Evolutionary conservation across 2,797 vertebrate species (phyloP), one percentile per base, ranked within the genome.

Genomic region (Cynopterus sphinx): DNA sequence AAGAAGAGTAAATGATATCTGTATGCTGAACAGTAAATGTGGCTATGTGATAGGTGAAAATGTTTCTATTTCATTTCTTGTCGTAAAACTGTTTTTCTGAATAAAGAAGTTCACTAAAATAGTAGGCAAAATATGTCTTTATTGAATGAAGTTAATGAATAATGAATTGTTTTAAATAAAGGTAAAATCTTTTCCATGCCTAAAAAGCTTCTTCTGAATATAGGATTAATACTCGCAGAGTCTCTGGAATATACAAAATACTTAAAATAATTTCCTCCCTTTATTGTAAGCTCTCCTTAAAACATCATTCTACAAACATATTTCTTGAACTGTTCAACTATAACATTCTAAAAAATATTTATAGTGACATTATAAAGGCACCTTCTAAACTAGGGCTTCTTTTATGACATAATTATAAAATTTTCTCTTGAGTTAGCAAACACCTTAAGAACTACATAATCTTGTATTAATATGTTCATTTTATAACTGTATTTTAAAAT

Each of bases 81-180:
- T 16, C 81, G 13, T 31, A 57, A 87, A 73, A 6, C 6, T 82
- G 46, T 51, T 74, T 53, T 41, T 55, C 61, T 74, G 19, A 70
- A 16, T 49, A 17, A 75, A 92, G 8, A 85, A 26, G 15, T 39
- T 61, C 59, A 87, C 61, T 71, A 49, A 82, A 77, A 85, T 5
- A 55, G 53, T 0, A 49, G 51, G 53, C 41, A 87, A 79, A 65
- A 49, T 51, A 1, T 7, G 26, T 28, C 57, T 39, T 82, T 68
- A 85, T 2, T 90, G 41, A 51, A 31, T 28, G 36, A 93, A 46
- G 17, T 43, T 78, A 61, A 82, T n/a, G 49, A 96, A 95, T 85
- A 92, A 87, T n/a, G 49, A 81, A 86, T 36, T 73, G 51, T 24
- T 84, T 46, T 81, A 97, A 61, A 67, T 70, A 86, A 59, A 83